Evolutionary conservation across 2,113 vertebrate species (phyloP), one percentile per base, ranked within the genome.

Genomic region (Phyllostomus discolor): DNA sequence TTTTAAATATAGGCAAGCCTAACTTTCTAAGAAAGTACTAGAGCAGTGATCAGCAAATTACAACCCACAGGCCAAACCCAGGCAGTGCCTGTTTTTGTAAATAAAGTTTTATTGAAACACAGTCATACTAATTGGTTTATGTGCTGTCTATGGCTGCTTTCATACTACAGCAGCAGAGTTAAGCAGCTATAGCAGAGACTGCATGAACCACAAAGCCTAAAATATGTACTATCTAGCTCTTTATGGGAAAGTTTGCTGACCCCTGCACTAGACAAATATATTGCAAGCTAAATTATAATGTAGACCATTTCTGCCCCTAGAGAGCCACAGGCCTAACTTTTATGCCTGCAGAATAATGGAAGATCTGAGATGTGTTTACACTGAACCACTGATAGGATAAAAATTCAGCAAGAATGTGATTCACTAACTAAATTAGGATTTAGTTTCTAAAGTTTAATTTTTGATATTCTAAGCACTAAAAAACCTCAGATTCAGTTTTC

Each of bases 61-160:
- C 0, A 26, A 35, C 24, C 46, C 84, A 33, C 28, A 80, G 75
- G 38, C 41, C 70, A 89, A 88, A 75, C 72, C 4, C 10, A 76
- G 22, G 33, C 31, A 72, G 4, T 64, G 8, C 31, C 66, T 73
- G 10, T 52, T 93, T 95, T 52, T 66, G 11, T 84, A 92, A 92
- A 94, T 76, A 95, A 96, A 90, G 75, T 94, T 94, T 85, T 87
- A 78, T 50, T 88, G 52, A 66, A 75, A 94, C 46, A 88, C 26
- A 41, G 35, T 57, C 69, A 91, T 20, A 5, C 9, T 69, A 20
- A 33, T 43, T 84, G 11, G 10, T 73, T 95, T 94, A 43, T 20
- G 10, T 78, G 75, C 59, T 54, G 24, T 62, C 54, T 76, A 35
- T 22, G 10, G 38, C 26, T 95, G 83, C 31, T 92, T 90, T 86